Conservation (phyloP, 2,113 vertebrate genomes). For the Sinocyclocheilus rhinocerous region DNA sequence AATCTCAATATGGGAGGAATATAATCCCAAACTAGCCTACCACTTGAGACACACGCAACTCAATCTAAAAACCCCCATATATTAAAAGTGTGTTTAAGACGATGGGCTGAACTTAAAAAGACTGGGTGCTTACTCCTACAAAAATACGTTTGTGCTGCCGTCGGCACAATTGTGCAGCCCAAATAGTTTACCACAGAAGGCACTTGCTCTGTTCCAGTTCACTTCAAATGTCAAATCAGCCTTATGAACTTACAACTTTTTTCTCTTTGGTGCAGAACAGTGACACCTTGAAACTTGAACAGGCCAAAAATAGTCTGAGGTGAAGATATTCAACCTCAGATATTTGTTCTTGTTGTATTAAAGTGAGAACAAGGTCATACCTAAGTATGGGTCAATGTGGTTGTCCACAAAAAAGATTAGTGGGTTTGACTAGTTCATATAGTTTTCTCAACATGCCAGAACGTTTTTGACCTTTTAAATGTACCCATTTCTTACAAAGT, state of each 20-base stretch:
- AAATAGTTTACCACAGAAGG: constrained; percentile 53
- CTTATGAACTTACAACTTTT: constrained; percentile 32
- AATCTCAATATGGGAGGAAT: constrained; percentile 44
- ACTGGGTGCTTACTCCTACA: constrained; percentile 67
- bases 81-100: constrained; percentile 65
- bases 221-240: constrained; percentile 48
- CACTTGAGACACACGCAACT: constrained; percentile 55
- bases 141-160: constrained; percentile 70
- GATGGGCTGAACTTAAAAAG: constrained; percentile 66
- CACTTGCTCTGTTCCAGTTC: constrained; percentile 53
- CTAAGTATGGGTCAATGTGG: background rate
- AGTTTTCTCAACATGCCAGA: background rate
- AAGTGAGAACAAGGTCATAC: constrained; percentile 5
- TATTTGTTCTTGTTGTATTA: background rate
- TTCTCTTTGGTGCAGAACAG: background rate
- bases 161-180: constrained; percentile 66
- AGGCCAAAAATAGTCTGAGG: background rate
- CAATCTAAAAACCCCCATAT: constrained; percentile 65
- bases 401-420: background rate
- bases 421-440: background rate
- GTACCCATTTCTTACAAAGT: background rate
- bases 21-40: constrained; percentile 46
- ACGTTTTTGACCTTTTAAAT: background rate
- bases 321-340: background rate
- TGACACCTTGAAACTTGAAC: background rate